Evolutionary conservation across 2,797 vertebrate genomes (phyloP).

Genomic region (Squalus acanthias): DNA sequence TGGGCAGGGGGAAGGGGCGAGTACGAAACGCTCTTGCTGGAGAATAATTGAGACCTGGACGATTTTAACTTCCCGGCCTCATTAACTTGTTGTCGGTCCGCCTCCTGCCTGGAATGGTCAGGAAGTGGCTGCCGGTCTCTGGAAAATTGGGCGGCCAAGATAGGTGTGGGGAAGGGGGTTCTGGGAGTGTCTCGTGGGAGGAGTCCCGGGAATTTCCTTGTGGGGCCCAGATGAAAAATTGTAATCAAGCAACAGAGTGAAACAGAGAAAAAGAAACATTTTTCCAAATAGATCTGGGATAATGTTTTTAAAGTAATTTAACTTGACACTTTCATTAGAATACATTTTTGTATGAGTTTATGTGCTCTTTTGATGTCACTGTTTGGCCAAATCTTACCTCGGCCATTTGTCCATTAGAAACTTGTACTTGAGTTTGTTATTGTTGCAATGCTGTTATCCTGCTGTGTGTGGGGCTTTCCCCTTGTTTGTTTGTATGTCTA

Average conservation of each 20-base stretch:
- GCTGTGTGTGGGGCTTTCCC: too few relatives aligned
- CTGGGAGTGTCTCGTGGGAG: not conserved
- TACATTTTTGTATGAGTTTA: too few relatives aligned
- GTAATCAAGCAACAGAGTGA: not conserved
- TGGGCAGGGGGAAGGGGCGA: not conserved
- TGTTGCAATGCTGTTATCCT: too few relatives aligned
- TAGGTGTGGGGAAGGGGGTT: not conserved
- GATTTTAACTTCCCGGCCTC: not conserved
- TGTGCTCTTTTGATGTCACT: too few relatives aligned
- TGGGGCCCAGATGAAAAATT: not conserved
- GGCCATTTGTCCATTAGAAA: too few relatives aligned
- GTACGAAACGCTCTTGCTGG: not conserved
- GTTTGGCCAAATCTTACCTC: too few relatives aligned
- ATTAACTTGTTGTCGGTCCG: not conserved
- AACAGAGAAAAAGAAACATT: not conserved
- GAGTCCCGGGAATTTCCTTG: not conserved
- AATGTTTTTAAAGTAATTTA: not conserved
- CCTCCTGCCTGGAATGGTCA: not conserved
- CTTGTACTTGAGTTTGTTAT: too few relatives aligned
- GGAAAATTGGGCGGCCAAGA: not conserved
- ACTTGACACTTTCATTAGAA: not conserved
- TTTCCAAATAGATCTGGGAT: not conserved
- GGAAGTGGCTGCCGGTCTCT: not conserved
- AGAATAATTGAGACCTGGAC: not conserved
- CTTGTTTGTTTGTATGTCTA: too few relatives aligned